Evolutionary conservation across 2,888 invertebrate species (phyloP).

Genomic region (Rugalucina vietnamica): DNA sequence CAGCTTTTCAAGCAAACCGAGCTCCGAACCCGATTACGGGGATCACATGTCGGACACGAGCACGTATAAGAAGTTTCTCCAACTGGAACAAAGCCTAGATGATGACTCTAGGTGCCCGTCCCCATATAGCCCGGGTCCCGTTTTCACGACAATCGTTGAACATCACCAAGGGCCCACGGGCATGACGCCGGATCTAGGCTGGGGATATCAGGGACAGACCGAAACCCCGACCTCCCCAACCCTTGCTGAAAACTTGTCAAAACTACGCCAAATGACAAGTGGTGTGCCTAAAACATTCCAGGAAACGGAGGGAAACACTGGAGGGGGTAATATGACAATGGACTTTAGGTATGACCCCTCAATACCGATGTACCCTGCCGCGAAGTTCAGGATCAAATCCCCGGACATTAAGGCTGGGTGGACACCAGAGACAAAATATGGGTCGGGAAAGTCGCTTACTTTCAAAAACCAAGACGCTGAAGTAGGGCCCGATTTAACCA

Average conservation of each 20-base stretch:
- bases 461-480: slow-evolving; percentile 63
- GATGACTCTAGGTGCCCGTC: slow-evolving; percentile 63
- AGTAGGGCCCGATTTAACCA: slow-evolving; percentile 56
- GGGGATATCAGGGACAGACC: slow-evolving; percentile 39
- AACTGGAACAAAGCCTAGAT: slow-evolving; percentile 67
- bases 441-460: slow-evolving; percentile 52
- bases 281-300: slow-evolving; percentile 41
- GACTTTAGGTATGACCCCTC: slow-evolving; percentile 60
- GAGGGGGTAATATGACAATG: slow-evolving; percentile 56
- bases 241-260: slow-evolving; percentile 60
- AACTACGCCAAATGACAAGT: slow-evolving; percentile 46
- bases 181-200: slow-evolving; percentile 61
- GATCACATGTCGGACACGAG: slow-evolving; percentile 70
- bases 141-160: slow-evolving; percentile 59
- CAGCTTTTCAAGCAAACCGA: slow-evolving; percentile 63
- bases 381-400: slow-evolving; percentile 64
- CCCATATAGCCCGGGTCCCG: slow-evolving; percentile 55
- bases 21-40: slow-evolving; percentile 60
- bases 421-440: slow-evolving; percentile 36
- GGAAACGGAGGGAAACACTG: not conserved
- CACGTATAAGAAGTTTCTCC: slow-evolving; percentile 68
- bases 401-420: slow-evolving; percentile 56
- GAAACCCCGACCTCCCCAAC: slow-evolving; percentile 33
- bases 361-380: slow-evolving; percentile 49
- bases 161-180: slow-evolving; percentile 56